Percentiles rank a stretch among this genome's conserved stretches.
Conservation (phyloP, 2,888 invertebrate species). For the Listrodromus nycthemerus region DNA sequence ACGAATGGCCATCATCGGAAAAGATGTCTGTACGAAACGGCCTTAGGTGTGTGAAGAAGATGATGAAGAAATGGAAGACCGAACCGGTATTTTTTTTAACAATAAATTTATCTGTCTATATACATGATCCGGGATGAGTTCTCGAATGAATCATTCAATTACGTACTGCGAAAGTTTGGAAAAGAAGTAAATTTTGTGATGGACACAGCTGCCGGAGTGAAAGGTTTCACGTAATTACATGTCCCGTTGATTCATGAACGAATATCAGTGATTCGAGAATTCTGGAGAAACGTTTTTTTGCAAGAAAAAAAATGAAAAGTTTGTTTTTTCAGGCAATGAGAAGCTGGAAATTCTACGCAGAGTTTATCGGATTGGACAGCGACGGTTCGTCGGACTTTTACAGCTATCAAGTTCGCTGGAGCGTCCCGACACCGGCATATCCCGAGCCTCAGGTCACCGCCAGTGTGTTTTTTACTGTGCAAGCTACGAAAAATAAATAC, state of each 20-base stretch:
- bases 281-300: neutral
- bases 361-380: conserved; percentile 67
- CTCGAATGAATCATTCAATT: neutral
- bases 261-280: neutral
- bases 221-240: neutral
- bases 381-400: conserved; percentile 68
- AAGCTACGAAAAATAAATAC: conserved; percentile 69
- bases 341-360: conserved; percentile 74
- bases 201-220: neutral
- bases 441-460: conserved; percentile 85
- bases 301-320: neutral
- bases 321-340: conserved; percentile 68
- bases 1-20: conserved; percentile 71
- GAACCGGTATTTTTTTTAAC: conserved; percentile 69
- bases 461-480: conserved; percentile 83
- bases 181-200: neutral
- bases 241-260: neutral
- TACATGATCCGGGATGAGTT: neutral
- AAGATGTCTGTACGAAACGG: conserved; percentile 65
- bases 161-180: no score
- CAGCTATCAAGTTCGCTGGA: conserved; percentile 82
- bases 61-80: conserved; percentile 76
- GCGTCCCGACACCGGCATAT: conserved; percentile 83
- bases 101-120: neutral
- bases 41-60: conserved; percentile 63